Conservation (phyloP, 2,888 invertebrate genomes). For the Nomada ferruginata region DNA sequence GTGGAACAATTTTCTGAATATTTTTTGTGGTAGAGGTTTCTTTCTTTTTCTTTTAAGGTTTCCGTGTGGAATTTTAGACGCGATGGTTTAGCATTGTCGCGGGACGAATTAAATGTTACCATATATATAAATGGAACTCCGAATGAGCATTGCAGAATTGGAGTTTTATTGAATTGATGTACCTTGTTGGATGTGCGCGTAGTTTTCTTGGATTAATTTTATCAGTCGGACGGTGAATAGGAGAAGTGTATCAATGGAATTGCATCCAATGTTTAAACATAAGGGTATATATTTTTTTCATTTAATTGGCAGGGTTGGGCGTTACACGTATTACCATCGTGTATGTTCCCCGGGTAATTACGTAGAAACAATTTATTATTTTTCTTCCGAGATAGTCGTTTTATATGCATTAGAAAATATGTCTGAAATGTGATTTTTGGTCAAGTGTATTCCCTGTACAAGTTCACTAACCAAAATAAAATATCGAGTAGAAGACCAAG, state of each 20-base stretch:
- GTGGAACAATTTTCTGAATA: neutral
- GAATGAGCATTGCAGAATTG: too few relatives aligned
- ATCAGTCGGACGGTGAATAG: neutral
- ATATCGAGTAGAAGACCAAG: too few relatives aligned
- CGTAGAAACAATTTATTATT: neutral
- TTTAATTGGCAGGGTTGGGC: conserved; percentile 17
- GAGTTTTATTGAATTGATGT: too few relatives aligned
- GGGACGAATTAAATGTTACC: too few relatives aligned
- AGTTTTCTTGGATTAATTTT: neutral
- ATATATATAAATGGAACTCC: too few relatives aligned
- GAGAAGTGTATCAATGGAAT: neutral
- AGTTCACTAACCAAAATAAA: neutral
- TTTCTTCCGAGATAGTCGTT: neutral
- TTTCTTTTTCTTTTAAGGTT: too few relatives aligned
- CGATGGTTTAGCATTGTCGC: too few relatives aligned
- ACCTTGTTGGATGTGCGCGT: too few relatives aligned
- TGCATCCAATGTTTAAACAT: neutral
- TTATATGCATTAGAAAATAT: neutral
- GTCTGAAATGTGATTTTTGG: neutral
- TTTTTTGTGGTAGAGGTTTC: neutral
- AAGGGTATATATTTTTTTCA: neutral
- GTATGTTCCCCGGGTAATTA: neutral
- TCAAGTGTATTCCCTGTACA: neutral
- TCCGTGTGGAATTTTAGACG: too few relatives aligned
- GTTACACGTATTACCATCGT: neutral